Base-by-base conservation (phyloP, 2,888 invertebrate genomes). In the Minunthozetes semirufus region DNA sequence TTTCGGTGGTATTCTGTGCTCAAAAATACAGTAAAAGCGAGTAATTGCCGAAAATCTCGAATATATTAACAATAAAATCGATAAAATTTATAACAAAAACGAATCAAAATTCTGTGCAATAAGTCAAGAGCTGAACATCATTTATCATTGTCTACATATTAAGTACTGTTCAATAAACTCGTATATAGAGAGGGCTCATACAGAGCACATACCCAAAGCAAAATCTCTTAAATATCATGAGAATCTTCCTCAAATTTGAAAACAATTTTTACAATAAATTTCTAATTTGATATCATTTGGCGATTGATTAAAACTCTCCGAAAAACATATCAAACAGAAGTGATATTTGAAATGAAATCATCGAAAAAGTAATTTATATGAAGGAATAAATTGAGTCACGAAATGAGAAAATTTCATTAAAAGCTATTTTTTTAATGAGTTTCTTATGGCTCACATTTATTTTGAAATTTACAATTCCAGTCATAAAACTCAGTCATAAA, bases 101-200 rank as follows among this genome's bases (percentile, higher is more conserved):
- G 29, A 59, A 27, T 59, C 27, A 27, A 17, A 59, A 59, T 59
- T 59, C 29, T 59, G 59, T 59, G 59, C 59, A 8, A 59, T 59
- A 59, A 59, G 27, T 59, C 59, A 59, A 29, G 59, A 59, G 27
- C n/a, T 15, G 59, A 13, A 59, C 13, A 59, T 27, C 59, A 59
- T 59, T 59, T 59, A 59, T 59, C 59, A 59, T 59, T 59, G 59
- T 59, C 59, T 59, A 59, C 59, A 59, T 59, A 59, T 59, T 59
- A 59, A 59, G 59, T 59, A 29, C 59, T 59, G 27, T 59, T 59
- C 59, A 59, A 59, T 59, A 59, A 59, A 59, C 59, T 59, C 13
- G 25, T 25, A 56, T 13, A 56, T 19, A 22, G 1, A 25, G 33
- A 5, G 33, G 8, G 33, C 33, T 11, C 13, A 6, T 3, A 25